These are phyloP conservation scores for Oscheius sp. DNA, from an alignment of 1,140 invertebrate genomes.

Conservation along the genomic window DNA sequence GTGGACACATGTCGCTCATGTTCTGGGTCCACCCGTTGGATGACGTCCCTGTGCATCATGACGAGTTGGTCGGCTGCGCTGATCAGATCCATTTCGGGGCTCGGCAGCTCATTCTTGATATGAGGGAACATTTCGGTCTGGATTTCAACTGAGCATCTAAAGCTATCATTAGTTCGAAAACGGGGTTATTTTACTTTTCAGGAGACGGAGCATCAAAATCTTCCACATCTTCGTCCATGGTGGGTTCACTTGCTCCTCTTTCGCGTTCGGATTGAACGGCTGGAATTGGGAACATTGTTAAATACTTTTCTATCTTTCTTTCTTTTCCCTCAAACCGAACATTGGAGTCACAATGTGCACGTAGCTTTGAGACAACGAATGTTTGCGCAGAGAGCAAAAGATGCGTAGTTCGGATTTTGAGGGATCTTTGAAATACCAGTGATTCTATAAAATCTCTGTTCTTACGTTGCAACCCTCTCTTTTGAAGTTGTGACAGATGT, in stretches of 20 bases:
- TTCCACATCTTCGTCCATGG: constrained; percentile 22
- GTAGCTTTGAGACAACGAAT: no score
- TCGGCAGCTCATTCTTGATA: constrained; percentile 8
- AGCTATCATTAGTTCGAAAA: neutral
- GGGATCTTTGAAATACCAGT: no score
- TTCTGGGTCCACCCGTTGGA: neutral
- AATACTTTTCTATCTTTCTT: no score
- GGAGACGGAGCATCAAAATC: constrained; percentile 22
- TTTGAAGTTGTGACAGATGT: no score
- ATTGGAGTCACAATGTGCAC: no score
- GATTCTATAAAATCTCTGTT: no score
- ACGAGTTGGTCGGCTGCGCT: constrained; percentile 3
- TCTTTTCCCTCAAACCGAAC: no score
- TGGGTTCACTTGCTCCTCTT: constrained; percentile 4
- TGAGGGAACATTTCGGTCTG: constrained; percentile 21
- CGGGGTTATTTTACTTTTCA: neutral
- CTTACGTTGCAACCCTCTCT: no score
- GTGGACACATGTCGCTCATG: neutral
- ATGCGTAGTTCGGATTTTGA: no score
- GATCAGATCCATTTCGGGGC: constrained; percentile 5
- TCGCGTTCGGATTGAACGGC: constrained; percentile 41
- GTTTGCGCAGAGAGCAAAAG: no score
- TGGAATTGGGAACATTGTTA: no score
- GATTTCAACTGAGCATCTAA: constrained; percentile 21
- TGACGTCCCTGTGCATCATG: neutral